Conservation (phyloP, 1,140 invertebrate species). For the Cyclargus thomasi region DNA sequence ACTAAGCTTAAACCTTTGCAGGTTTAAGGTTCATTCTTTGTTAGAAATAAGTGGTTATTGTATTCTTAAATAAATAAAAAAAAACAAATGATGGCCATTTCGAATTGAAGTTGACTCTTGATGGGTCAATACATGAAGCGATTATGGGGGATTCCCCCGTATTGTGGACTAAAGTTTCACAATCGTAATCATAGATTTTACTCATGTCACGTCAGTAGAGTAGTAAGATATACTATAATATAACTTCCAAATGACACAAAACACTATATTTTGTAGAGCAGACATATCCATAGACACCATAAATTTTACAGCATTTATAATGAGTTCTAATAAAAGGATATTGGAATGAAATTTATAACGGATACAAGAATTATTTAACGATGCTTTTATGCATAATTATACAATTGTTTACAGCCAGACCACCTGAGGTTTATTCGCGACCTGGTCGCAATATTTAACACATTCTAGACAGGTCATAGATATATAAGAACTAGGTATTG, state of each 20-base stretch:
- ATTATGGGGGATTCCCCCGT: too few species aligned
- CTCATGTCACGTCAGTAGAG: too few species aligned
- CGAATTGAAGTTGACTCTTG: too few species aligned
- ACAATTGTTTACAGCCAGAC: background rate
- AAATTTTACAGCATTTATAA: background rate
- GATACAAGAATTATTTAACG: conserved; percentile 3
- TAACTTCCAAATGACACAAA: background rate
- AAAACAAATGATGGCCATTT: too few species aligned
- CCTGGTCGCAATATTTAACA: background rate
- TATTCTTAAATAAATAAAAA: too few species aligned
- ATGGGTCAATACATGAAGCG: too few species aligned
- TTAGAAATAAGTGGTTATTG: too few species aligned
- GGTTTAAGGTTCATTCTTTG: too few species aligned
- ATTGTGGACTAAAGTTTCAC: too few species aligned
- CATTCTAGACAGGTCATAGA: background rate
- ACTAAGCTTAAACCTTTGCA: too few species aligned
- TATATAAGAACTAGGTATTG: background rate
- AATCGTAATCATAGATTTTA: too few species aligned
- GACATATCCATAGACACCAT: background rate
- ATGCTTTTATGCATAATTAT: conserved; percentile 9
- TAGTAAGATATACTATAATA: background rate
- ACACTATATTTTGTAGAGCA: background rate
- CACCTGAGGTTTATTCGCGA: conserved; percentile 3
- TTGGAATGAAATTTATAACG: conserved; percentile 1
- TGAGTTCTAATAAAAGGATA: background rate